These are phyloP conservation scores for Typhlichthys eigenmanni DNA, from an alignment of 2,797 vertebrate species.

Conservation along the genomic window DNA sequence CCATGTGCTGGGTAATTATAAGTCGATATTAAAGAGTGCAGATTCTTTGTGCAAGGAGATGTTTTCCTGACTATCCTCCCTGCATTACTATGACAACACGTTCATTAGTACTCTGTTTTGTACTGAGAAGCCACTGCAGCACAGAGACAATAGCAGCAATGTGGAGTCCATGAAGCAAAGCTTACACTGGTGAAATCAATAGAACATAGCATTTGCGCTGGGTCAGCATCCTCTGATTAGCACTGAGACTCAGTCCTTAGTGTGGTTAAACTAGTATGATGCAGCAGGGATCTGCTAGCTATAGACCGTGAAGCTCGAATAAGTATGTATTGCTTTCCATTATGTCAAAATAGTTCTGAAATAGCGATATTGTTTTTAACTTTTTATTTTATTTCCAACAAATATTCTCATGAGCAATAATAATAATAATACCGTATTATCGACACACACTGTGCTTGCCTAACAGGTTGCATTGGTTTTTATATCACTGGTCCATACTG, in stretches of 20 bases:
- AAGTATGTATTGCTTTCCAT: neutral
- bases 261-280: constrained; percentile 32
- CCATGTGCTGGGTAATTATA: constrained; percentile 55
- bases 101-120: constrained; percentile 71
- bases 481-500: neutral
- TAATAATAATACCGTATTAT: neutral
- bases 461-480: neutral
- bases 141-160: constrained; percentile 69
- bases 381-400: neutral
- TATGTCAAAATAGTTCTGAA: neutral
- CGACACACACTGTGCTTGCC: neutral
- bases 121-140: constrained; percentile 64
- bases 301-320: constrained; percentile 6
- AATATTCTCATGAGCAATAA: neutral
- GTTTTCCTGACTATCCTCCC: constrained; percentile 69
- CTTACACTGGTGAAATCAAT: constrained; percentile 58
- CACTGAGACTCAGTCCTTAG: constrained; percentile 17
- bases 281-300: constrained; percentile 20
- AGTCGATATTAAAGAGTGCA: constrained; percentile 46
- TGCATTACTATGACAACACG: constrained; percentile 83
- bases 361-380: too few relatives aligned
- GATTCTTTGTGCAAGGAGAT: constrained; percentile 66
- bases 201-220: constrained; percentile 33
- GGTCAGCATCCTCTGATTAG: constrained; percentile 48
- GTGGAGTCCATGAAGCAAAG: constrained; percentile 53